phyloP scores from a whole-genome alignment of 2,888 invertebrate species.

The Brassicogethes aeneus region DNA sequence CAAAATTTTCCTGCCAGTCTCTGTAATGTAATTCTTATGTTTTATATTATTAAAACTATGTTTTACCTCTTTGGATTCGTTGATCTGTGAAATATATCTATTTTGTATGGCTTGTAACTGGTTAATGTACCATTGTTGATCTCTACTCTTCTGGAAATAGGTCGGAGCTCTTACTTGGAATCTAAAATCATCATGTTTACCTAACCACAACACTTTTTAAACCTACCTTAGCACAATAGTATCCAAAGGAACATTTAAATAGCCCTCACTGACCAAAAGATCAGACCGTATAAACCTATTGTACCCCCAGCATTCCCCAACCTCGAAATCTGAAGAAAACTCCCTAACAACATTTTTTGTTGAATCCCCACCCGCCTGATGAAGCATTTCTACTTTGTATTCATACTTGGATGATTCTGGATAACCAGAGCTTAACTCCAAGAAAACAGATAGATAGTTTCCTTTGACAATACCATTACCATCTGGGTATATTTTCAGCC shows the following conservation, averaged over 20 bases:
- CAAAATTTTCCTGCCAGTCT: too few relatives aligned
- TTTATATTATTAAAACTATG: too few relatives aligned
- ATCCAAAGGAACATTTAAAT: conserved; percentile 74
- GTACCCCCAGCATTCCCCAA: conserved; percentile 95
- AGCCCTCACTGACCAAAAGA: conserved; percentile 82
- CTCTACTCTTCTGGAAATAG: conserved; percentile 86
- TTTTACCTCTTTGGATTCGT: conserved; percentile 78
- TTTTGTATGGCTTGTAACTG: conserved; percentile 74
- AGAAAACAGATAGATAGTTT: conserved; percentile 85
- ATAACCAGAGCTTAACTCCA: conserved; percentile 82
- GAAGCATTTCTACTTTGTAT: conserved; percentile 91
- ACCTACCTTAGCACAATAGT: conserved; percentile 71
- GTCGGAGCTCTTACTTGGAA: conserved; percentile 91
- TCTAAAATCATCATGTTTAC: too few relatives aligned
- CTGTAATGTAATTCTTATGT: too few relatives aligned
- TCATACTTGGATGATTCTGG: conserved; percentile 93
- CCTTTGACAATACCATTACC: conserved; percentile 93
- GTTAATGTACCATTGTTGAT: conserved; percentile 87
- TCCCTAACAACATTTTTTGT: conserved; percentile 86
- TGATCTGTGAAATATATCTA: conserved; percentile 72
- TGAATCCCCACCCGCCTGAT: conserved; percentile 74
- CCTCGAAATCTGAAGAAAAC: conserved; percentile 93
- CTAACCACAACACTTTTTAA: too few relatives aligned
- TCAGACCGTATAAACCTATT: conserved; percentile 88
- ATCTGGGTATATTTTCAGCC: conserved; percentile 85